Evolutionary conservation across 2,797 vertebrate species (phyloP), one percentile per base, ranked within the genome.

Genomic region (Crocodylus rhombifer): DNA sequence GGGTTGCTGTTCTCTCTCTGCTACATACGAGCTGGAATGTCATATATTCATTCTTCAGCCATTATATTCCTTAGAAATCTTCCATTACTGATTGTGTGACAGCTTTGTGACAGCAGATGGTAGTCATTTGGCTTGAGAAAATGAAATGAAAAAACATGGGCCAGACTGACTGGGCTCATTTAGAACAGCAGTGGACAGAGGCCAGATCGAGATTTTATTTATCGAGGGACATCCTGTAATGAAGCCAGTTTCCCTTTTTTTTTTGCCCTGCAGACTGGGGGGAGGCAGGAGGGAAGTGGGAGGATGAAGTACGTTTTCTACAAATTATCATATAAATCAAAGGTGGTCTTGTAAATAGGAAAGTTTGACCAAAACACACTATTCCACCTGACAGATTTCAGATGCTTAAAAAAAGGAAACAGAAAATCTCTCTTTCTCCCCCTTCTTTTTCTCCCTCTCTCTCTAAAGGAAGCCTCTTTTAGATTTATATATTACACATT

Each of bases 61-160:
- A 97, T 98, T 98, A 97, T 96, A 96, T 95, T 97, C 97, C 97
- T 97, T 97, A 98, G 98, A 98, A 98, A 97, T 98, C 97, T 97
- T 96, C 97, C 96, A 94, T 96, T 97, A 96, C 97, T 96, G 96
- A 97, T 97, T 96, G 97, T 97, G 95, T 98, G 98, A 98, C 98
- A 98, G 98, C 97, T 98, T 98, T 97, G 86, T 98, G 97, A 98
- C 97, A 98, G 98, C 98, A 98, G 98, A 98, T 98, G 98, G 98
- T 98, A 97, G 98, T 98, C 97, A 98, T 98, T 98, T 98, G 97
- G 97, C 97, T 98, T 96, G 95, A 96, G 97, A 98, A 98, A 98
- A 98, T 96, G 93, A 97, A 98, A 97, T 96, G 96, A 97, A 97
- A 97, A 98, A 97, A 96, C 97, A 97, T 97, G 96, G 97, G 84